phyloP scores from a whole-genome alignment of 2,797 vertebrate species.

The Erethizon dorsatum region DNA sequence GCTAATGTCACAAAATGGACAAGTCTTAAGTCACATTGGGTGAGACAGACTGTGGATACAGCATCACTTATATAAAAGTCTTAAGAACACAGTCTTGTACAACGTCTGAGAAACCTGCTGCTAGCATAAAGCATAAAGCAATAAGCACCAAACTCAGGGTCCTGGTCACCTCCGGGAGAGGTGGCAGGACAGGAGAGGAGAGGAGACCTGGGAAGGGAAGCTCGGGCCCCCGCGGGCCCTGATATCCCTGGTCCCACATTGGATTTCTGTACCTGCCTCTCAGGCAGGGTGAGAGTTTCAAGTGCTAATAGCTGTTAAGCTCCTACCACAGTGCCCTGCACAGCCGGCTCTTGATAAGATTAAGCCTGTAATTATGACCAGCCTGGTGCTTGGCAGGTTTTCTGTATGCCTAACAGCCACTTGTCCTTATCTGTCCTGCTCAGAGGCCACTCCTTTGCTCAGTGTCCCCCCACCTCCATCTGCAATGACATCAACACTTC shows the following conservation, averaged over 20 bases:
- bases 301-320: background rate
- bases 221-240: background rate
- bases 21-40: background rate
- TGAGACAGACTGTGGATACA: background rate
- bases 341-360: background rate
- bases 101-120: background rate
- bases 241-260: background rate
- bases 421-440: background rate
- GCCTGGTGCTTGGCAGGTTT: background rate
- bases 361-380: rapidly evolving
- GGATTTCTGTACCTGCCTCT: background rate
- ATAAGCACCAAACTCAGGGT: background rate
- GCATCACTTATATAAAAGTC: background rate
- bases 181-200: too few relatives aligned
- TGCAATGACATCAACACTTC: background rate
- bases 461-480: background rate
- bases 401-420: background rate
- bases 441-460: background rate
- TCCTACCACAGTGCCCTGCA: background rate
- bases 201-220: background rate
- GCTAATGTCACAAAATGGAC: background rate
- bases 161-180: background rate
- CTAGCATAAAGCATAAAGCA: too few relatives aligned
- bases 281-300: background rate
- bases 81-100: background rate